Conservation (phyloP, 30 jellyfish, hydroid and myxozoan genomes). For the Mastigias papua region DNA sequence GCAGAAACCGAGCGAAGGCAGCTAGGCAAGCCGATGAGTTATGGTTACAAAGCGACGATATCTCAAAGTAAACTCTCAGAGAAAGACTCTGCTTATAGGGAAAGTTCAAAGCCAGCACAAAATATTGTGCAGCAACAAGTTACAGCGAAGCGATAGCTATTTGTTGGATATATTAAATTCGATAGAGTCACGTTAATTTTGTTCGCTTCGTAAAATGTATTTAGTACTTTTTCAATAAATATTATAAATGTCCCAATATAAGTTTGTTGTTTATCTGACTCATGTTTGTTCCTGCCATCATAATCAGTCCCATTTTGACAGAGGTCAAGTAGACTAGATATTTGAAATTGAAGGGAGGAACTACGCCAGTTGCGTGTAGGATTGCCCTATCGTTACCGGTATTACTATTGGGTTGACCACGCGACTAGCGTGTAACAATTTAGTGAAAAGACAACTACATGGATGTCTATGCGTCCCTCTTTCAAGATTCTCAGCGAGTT, state of each 20-base stretch:
- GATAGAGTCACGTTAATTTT: constrained; percentile 50
- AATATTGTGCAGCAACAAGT: constrained; percentile 56
- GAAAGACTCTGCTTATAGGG: constrained; percentile 69
- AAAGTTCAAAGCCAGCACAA: constrained; percentile 59
- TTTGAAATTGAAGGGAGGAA: no score
- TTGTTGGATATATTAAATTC: constrained; percentile 24
- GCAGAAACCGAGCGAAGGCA: constrained; percentile 56
- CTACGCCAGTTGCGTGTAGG: no score
- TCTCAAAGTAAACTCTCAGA: constrained; percentile 53
- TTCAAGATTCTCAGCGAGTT: no score
- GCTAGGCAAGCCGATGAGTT: constrained; percentile 32
- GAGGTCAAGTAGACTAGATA: no score
- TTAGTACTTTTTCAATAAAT: constrained; percentile 43
- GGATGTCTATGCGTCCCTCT: no score
- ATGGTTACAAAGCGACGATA: constrained; percentile 19
- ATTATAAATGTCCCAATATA: constrained; percentile 18
- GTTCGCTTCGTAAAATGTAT: constrained; percentile 70
- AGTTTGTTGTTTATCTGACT: not conserved
- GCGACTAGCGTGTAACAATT: no score
- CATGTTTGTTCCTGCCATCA: not conserved
- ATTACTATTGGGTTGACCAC: no score
- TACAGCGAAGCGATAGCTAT: constrained; percentile 63
- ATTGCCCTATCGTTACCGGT: no score
- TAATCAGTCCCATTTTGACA: not conserved
- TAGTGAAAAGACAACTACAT: no score